Percentiles rank a stretch among this genome's conserved stretches.
Evolutionary conservation across 2,113 vertebrate genomes (phyloP).

Genomic region (Peucedramus taeniatus): DNA sequence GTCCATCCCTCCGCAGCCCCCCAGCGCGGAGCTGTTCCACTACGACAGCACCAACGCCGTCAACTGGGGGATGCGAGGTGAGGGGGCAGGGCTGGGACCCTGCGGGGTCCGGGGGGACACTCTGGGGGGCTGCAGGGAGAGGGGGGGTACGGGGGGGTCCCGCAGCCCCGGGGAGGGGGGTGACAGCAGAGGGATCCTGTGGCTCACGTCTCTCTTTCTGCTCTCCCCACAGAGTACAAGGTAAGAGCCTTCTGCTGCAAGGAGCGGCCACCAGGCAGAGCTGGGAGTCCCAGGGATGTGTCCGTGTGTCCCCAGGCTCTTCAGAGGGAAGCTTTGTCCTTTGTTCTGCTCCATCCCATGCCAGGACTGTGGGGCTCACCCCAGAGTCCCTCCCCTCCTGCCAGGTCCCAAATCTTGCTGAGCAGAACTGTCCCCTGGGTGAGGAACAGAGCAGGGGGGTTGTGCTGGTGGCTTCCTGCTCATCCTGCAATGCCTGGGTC

Average conservation of each 20-base stretch:
- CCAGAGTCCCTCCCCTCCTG: not conserved
- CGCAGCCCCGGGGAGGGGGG: rapidly evolving
- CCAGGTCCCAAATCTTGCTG: not conserved
- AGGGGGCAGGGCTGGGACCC: not conserved
- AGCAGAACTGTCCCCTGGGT: not conserved
- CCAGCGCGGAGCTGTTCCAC: slow-evolving; percentile 91
- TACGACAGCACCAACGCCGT: slow-evolving; percentile 90
- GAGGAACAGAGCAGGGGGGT: not conserved
- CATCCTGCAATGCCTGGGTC: not conserved
- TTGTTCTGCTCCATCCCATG: rapidly evolving
- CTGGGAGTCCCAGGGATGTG: not conserved
- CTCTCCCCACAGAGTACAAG: slow-evolving; percentile 86
- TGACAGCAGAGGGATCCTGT: not conserved
- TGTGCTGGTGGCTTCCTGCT: not conserved
- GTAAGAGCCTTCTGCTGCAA: slow-evolving; percentile 66
- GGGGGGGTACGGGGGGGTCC: not conserved
- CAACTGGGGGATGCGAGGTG: slow-evolving; percentile 97
- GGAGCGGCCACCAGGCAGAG: not conserved
- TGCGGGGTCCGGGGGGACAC: rapidly evolving
- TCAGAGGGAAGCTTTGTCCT: not conserved
- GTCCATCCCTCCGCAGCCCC: slow-evolving; percentile 67
- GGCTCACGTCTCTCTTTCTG: not conserved
- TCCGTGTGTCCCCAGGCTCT: not conserved
- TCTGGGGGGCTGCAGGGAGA: not conserved
- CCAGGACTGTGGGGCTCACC: not conserved